phyloP scores from a whole-genome alignment of 1,140 invertebrate species.

The Charaxes varanes region DNA sequence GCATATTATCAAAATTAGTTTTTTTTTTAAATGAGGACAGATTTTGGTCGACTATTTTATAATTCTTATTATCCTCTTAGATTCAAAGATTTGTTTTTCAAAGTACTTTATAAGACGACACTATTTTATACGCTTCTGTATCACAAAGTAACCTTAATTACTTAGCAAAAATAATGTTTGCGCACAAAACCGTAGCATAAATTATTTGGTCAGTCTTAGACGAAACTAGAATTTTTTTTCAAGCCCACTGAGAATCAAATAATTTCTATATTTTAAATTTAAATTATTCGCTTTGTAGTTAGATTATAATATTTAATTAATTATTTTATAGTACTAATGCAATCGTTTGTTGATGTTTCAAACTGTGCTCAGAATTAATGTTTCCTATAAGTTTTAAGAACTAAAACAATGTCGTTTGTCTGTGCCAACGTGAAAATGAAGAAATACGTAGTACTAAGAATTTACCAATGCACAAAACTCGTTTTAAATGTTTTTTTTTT shows the following conservation, averaged over 20 bases:
- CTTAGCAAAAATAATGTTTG: no score
- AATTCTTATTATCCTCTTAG: no score
- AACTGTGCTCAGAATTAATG: slow-evolving; percentile 14
- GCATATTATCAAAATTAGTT: no score
- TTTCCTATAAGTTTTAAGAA: slow-evolving; percentile 19
- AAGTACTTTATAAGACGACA: no score
- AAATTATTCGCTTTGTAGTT: neutral
- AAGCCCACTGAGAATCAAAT: neutral
- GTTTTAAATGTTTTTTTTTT: neutral
- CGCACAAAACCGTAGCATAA: no score
- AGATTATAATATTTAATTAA: slow-evolving; percentile 9
- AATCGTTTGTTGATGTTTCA: slow-evolving; percentile 12
- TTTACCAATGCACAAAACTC: slow-evolving; percentile 3
- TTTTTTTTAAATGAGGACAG: no score
- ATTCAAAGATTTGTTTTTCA: no score
- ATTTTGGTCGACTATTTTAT: no score
- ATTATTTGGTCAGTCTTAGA: no score
- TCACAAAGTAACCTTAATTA: no score
- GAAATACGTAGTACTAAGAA: slow-evolving; percentile 9
- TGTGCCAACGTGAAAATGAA: slow-evolving; percentile 14
- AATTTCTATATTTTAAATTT: neutral
- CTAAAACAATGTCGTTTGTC: slow-evolving; percentile 7
- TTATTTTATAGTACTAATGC: slow-evolving; percentile 11
- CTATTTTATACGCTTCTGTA: no score
- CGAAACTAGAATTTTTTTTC: neutral